Percentiles rank a stretch among this genome's conserved stretches.
These are phyloP conservation scores for Brachyptera putata DNA, from an alignment of 2,888 invertebrate genomes.

Conservation along the genomic window DNA sequence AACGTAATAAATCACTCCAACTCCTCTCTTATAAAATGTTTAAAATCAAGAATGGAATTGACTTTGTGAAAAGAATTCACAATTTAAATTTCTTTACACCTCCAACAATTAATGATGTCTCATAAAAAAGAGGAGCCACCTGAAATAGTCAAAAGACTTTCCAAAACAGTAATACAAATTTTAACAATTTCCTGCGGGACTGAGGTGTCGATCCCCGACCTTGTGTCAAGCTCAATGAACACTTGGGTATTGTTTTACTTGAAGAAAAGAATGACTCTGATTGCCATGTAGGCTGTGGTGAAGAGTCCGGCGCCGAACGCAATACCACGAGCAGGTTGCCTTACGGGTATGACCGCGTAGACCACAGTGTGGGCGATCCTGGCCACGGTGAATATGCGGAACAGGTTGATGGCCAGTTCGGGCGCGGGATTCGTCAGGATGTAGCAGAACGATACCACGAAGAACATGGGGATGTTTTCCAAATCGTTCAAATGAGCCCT, in stretches of 20 bases:
- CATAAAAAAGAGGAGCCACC: too few species aligned
- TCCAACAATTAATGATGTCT: too few species aligned
- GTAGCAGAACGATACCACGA: conserved; percentile 57
- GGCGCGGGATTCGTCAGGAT: conserved; percentile 54
- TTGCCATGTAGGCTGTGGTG: conserved; percentile 51
- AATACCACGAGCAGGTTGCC: conserved; percentile 54
- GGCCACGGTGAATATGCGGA: conserved; percentile 54
- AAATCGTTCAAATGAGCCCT: conserved; percentile 69
- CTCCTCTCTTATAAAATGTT: too few species aligned
- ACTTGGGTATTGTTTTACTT: not conserved
- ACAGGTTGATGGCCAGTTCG: conserved; percentile 50
- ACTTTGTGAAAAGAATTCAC: too few species aligned
- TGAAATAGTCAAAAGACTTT: too few species aligned
- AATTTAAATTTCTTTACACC: too few species aligned
- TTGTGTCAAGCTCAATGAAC: too few species aligned
- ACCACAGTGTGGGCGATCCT: conserved; percentile 60
- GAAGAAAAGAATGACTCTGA: conserved; percentile 33
- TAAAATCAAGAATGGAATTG: too few species aligned
- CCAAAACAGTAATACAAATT: too few species aligned
- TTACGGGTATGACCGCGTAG: conserved; percentile 57
- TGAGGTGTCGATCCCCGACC: too few species aligned
- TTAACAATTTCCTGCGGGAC: too few species aligned
- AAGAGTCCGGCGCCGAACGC: conserved; percentile 45
- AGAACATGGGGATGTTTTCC: conserved; percentile 66
- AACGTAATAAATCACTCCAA: too few species aligned